Percentiles rank a stretch among this genome's conserved stretches.
Conservation (phyloP, 2,888 invertebrate genomes). For the Drosophila percnosoma region DNA sequence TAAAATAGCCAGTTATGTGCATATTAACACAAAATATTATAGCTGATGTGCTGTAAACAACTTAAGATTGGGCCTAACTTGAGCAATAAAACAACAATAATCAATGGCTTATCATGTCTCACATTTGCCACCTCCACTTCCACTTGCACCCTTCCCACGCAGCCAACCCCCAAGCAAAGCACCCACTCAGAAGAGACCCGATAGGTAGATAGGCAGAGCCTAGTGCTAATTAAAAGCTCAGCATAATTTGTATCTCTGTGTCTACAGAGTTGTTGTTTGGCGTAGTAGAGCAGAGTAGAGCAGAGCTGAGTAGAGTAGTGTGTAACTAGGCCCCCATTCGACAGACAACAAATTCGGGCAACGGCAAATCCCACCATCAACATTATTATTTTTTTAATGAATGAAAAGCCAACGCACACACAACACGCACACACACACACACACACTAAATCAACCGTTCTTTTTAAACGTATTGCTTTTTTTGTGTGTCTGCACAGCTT, state of each 20-base stretch:
- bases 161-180: not conserved
- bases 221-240: constrained; percentile 67
- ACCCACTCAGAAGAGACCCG: not conserved
- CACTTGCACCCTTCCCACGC: not conserved
- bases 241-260: constrained; percentile 49
- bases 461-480: constrained; percentile 25
- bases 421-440: constrained; percentile 22
- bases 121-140: constrained; percentile 14
- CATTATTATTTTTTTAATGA: constrained; percentile 58
- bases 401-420: constrained; percentile 64
- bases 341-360: constrained; percentile 44
- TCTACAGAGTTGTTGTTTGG: constrained; percentile 24
- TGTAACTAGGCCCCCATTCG: constrained; percentile 26
- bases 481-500: not conserved
- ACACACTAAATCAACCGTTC: constrained; percentile 37
- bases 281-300: not conserved
- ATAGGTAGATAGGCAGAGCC: not conserved
- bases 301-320: constrained; percentile 10
- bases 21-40: not conserved
- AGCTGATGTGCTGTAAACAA: constrained; percentile 5
- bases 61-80: constrained; percentile 5
- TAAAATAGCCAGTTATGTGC: not conserved
- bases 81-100: constrained; percentile 8
- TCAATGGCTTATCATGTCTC: constrained; percentile 36
- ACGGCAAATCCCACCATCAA: constrained; percentile 49